Evolutionary conservation across 1,140 invertebrate species (phyloP).

Genomic region (Druon quercuslanigerum): DNA sequence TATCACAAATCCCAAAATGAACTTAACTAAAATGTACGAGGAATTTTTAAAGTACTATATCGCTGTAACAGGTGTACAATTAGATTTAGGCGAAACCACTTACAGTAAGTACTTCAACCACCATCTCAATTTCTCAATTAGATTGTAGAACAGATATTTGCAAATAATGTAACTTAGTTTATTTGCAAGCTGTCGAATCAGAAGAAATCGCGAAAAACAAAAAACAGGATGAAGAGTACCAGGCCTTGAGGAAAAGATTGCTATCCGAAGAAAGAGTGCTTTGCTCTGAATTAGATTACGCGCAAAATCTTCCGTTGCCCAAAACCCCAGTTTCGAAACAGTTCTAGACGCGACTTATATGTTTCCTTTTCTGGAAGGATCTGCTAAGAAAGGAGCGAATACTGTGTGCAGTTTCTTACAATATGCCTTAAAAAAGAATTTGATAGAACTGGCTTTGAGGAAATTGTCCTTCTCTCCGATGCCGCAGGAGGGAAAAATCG

Average conservation of each 20-base stretch:
- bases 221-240: background rate
- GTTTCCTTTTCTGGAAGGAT: background rate
- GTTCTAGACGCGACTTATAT: no score
- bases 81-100: background rate
- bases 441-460: no score
- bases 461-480: background rate
- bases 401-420: background rate
- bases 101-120: background rate
- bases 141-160: background rate
- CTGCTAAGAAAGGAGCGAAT: no score
- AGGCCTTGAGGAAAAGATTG: no score
- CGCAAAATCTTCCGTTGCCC: no score
- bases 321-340: no score
- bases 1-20: background rate
- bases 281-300: background rate
- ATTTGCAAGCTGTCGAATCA: background rate
- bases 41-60: conserved; percentile 6
- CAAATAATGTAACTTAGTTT: background rate
- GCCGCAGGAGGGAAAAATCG: background rate
- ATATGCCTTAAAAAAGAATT: background rate
- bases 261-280: background rate
- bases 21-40: background rate
- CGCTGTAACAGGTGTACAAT: background rate
- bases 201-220: no score
- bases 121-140: background rate